Base-by-base conservation (phyloP, 2,797 vertebrate genomes). In the Ambastaia sidthimunki region DNA sequence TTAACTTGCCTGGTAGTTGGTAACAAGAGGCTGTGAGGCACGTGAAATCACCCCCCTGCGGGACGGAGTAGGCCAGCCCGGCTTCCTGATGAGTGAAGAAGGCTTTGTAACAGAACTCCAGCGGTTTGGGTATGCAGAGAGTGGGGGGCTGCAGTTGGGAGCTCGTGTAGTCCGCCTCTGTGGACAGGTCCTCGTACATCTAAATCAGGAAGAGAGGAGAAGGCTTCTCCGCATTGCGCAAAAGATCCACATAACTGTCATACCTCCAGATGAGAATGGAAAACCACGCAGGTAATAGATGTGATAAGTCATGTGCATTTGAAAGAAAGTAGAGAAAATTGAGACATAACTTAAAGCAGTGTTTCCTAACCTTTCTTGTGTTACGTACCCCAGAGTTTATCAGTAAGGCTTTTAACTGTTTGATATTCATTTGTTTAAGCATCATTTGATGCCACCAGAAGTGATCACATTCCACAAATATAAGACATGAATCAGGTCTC, bases 211-310 rank as follows among this genome's bases (percentile, higher is more conserved):
- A 6, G 94, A 95, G 84, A 92, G 94, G 37, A 87, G 90, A 19
- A 87, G 89, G 66, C 91, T 95, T 50, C 94, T 97, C 52, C 92
- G 95, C 80, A 92, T 92, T 0, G 95, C 96, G 0, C 94, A 95
- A 89, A 97, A 96, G 83, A 96, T 96, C 86, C 95, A 95, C 91
- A 94, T 98, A 90, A 98, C 96, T 0, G 95, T 97, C 74, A 94
- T 98, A 80, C 96, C 96, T 0, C 95, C 96, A 0, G 96, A 97
- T 0, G 94, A 95, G 84, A 95, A 96, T 7, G 96, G 96, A 48
- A 96, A 96, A 57, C 96, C 96, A 37, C 95, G 96, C 91, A 95
- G 96, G 96, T 97, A 83, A 87, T 91, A 59, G 44, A 73, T 19
- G 68, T 81, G 70, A 74, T 47, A 23, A 48, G 62, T 76, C 31